These are phyloP conservation scores for Monopterus albus DNA, from an alignment of 2,113 vertebrate species.

Conservation along the genomic window DNA sequence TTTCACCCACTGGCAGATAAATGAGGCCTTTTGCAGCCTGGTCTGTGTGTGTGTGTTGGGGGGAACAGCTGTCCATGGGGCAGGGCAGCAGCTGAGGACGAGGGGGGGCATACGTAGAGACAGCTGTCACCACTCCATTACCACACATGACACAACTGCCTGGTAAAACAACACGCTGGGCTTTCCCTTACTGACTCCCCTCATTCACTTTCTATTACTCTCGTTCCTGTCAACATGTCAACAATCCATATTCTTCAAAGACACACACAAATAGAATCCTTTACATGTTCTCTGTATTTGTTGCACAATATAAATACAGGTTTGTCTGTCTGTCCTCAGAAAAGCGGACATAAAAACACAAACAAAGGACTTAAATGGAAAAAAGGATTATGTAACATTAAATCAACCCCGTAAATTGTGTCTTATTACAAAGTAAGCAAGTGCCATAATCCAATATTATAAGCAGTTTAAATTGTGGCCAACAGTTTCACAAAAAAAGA, in stretches of 20 bases:
- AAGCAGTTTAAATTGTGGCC: too few relatives aligned
- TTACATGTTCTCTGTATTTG: neutral
- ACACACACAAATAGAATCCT: neutral
- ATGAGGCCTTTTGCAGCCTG: constrained; percentile 83
- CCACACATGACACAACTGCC: constrained; percentile 78
- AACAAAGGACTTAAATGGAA: constrained; percentile 19
- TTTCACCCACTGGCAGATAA: constrained; percentile 82
- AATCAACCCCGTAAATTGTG: constrained; percentile 30
- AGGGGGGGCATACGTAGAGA: constrained; percentile 82
- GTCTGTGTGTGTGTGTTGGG: constrained; percentile 69
- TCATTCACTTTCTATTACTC: constrained; percentile 48
- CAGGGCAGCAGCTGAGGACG: constrained; percentile 93
- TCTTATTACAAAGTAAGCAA: constrained; percentile 31
- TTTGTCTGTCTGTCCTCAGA: constrained; percentile 1
- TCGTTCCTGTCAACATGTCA: constrained; percentile 17
- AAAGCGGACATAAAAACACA: constrained; percentile 14
- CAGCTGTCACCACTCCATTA: constrained; percentile 88
- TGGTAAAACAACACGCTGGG: constrained; percentile 67
- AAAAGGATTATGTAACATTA: constrained; percentile 37
- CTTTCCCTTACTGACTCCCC: constrained; percentile 60
- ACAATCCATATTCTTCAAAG: constrained; percentile 1
- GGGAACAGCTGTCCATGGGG: constrained; percentile 92
- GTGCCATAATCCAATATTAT: constrained; percentile 16
- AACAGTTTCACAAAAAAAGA: constrained; percentile 3
- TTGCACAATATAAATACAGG: constrained; percentile 19